phyloP scores from a whole-genome alignment of 2,113 vertebrate species.

The Verasper variegatus region DNA sequence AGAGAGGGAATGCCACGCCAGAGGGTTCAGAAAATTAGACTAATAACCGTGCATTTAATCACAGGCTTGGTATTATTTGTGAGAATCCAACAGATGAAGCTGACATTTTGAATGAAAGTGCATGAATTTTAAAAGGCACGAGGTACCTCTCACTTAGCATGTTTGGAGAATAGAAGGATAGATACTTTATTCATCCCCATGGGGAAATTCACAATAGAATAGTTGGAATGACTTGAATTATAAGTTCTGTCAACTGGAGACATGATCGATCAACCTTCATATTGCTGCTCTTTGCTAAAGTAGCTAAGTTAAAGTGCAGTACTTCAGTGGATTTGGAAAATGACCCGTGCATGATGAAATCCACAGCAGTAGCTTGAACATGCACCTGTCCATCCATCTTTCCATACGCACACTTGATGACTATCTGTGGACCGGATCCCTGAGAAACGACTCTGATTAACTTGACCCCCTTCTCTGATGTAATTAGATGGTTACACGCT shows the following conservation, averaged over 20 bases:
- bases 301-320: background rate
- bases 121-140: background rate
- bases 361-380: background rate
- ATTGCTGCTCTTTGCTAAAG: background rate
- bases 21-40: slow-evolving; percentile 31
- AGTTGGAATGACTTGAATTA: background rate
- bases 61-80: slow-evolving; percentile 1
- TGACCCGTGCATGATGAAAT: background rate
- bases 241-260: slow-evolving; percentile 1
- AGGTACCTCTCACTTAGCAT: background rate
- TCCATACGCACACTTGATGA: background rate
- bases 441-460: slow-evolving; percentile 28
- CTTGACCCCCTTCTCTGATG: slow-evolving; percentile 33
- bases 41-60: slow-evolving; percentile 22
- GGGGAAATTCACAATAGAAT: too few relatives aligned
- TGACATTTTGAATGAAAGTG: slow-evolving; percentile 11
- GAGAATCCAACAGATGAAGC: slow-evolving; percentile 9
- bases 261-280: background rate
- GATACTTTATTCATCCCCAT: too few relatives aligned
- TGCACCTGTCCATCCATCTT: background rate
- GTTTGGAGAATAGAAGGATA: too few relatives aligned
- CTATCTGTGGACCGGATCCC: background rate
- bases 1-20: slow-evolving; percentile 24
- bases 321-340: slow-evolving; percentile 1
- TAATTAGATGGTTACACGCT: slow-evolving; percentile 24